Percentiles rank a stretch among this genome's conserved stretches.
These are phyloP conservation scores for Andrena bicolor DNA, from an alignment of 2,888 invertebrate genomes.

Conservation along the genomic window DNA sequence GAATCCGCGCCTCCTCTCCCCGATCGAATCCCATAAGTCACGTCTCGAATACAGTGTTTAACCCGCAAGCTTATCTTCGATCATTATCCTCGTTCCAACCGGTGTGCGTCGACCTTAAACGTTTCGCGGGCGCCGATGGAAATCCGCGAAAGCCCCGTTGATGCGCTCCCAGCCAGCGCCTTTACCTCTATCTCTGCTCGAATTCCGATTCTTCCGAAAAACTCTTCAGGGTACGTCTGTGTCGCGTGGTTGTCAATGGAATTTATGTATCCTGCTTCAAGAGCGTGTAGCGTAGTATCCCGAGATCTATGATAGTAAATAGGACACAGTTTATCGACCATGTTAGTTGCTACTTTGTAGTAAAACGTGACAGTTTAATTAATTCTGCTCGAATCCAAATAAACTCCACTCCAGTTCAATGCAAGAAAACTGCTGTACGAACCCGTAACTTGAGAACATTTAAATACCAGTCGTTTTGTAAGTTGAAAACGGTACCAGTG, in stretches of 20 bases:
- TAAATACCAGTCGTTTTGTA: background rate
- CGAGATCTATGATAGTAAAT: too few relatives aligned
- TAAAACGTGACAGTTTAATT: background rate
- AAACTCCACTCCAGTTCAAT: background rate
- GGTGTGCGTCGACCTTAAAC: conserved; percentile 30
- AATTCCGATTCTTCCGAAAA: background rate
- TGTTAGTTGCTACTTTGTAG: background rate
- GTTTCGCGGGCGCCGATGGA: conserved; percentile 24
- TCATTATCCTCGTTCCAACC: conserved; percentile 60
- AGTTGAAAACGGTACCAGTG: conserved; percentile 27
- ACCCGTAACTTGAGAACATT: background rate
- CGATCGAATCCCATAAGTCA: conserved; percentile 73
- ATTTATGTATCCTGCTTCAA: too few relatives aligned
- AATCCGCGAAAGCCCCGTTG: conserved; percentile 24
- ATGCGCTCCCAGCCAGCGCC: background rate
- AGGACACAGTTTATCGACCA: background rate
- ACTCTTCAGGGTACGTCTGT: too few relatives aligned
- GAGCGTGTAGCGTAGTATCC: too few relatives aligned
- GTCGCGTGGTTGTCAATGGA: too few relatives aligned
- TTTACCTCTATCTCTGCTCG: background rate
- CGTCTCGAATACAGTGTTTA: conserved; percentile 72
- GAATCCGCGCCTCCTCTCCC: conserved; percentile 55
- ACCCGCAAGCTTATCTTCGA: conserved; percentile 64
- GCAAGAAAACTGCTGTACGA: background rate
- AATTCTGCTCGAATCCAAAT: background rate